phyloP scores from a whole-genome alignment of 2,888 invertebrate species.

The Stenodema calcarata region DNA sequence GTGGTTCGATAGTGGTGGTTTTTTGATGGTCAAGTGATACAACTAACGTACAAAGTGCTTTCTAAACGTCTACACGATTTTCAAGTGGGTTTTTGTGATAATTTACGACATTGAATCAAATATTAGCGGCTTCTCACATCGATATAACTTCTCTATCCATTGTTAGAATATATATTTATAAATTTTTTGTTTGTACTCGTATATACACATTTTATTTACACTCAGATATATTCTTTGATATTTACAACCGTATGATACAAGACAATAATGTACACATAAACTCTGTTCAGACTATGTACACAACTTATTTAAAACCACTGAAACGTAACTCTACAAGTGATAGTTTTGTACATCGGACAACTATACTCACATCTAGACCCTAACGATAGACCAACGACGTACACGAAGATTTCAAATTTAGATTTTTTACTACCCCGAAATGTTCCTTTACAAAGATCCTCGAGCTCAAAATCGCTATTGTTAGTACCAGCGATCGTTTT shows the following conservation, averaged over 20 bases:
- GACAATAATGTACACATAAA: not conserved
- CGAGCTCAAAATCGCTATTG: too few relatives aligned
- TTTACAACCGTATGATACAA: conserved; percentile 11
- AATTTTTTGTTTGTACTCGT: too few relatives aligned
- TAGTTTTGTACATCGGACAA: not conserved
- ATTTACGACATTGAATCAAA: not conserved
- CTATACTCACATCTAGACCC: not conserved
- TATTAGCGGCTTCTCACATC: not conserved
- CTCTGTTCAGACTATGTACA: not conserved
- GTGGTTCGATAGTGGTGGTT: not conserved
- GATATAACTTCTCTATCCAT: not conserved
- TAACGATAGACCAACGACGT: too few relatives aligned
- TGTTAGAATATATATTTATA: not conserved
- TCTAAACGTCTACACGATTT: not conserved
- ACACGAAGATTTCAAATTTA: too few relatives aligned
- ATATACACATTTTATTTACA: conserved; percentile 6
- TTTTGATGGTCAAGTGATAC: not conserved
- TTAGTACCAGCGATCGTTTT: too few relatives aligned
- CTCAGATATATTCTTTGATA: not conserved
- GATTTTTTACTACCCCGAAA: too few relatives aligned
- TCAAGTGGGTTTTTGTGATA: not conserved
- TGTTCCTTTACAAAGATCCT: too few relatives aligned
- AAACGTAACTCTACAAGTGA: not conserved
- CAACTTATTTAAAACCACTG: not conserved
- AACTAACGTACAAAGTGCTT: not conserved